phyloP scores from a whole-genome alignment of 2,797 vertebrate genomes.

The Crocidura indochinensis region DNA sequence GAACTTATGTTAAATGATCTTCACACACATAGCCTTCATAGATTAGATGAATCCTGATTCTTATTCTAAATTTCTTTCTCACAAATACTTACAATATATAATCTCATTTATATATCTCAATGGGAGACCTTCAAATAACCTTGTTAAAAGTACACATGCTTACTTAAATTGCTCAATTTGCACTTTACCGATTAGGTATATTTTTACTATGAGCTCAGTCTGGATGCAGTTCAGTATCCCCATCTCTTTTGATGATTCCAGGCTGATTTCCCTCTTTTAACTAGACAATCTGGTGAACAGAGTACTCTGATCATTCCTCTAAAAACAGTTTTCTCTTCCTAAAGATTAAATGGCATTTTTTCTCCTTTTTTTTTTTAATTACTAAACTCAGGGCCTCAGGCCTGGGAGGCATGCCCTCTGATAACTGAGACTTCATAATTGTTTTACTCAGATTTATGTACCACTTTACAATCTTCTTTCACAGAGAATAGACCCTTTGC shows the following conservation, averaged over 20 bases:
- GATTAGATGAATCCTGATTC: background rate
- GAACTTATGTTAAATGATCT: background rate
- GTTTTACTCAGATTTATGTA: background rate
- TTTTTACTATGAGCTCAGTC: background rate
- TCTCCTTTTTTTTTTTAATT: too few relatives aligned
- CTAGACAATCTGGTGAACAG: background rate
- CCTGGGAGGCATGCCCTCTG: too few relatives aligned
- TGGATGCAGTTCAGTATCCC: background rate
- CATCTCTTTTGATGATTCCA: background rate
- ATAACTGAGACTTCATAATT: too few relatives aligned
- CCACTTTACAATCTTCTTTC: background rate
- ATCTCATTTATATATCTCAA: background rate
- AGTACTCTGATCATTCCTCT: background rate
- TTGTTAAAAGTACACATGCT: background rate
- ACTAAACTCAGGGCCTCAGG: too few relatives aligned
- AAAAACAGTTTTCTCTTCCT: background rate
- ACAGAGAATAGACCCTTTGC: background rate
- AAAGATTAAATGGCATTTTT: background rate
- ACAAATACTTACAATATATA: background rate
- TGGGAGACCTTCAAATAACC: background rate
- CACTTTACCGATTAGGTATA: background rate
- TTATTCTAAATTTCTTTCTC: constrained; percentile 25
- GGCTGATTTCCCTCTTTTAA: background rate
- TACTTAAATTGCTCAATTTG: background rate
- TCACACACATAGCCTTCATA: background rate